A percentile compares a stretch with the other conserved stretches of the same genome.
Conservation (phyloP, 1,140 invertebrate species). For the Micrasema longulum region DNA sequence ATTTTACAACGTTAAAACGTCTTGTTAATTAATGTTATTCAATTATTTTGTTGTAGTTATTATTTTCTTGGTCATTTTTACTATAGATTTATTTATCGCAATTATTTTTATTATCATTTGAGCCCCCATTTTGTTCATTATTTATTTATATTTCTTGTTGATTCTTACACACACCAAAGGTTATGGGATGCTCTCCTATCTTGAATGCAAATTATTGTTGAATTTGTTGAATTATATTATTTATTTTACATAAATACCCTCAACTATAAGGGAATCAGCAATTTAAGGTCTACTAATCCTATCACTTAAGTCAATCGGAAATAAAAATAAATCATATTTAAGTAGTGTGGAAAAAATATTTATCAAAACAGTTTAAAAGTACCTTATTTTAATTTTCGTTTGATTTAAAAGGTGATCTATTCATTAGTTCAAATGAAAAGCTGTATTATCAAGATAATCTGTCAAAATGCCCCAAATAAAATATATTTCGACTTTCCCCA, state of each 20-base stretch:
- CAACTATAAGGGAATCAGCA: neutral
- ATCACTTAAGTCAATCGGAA: neutral
- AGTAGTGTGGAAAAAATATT: too few relatives aligned
- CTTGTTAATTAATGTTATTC: conserved; percentile 52
- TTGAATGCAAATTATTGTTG: conserved; percentile 37
- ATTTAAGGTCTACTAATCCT: conserved; percentile 16
- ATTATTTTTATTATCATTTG: conserved; percentile 48
- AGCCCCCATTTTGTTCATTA: conserved; percentile 31
- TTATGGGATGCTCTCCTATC: conserved; percentile 38
- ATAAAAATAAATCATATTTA: too few relatives aligned
- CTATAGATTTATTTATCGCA: conserved; percentile 25
- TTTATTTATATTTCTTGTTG: conserved; percentile 48
- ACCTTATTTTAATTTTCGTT: too few relatives aligned
- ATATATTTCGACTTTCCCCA: too few relatives aligned
- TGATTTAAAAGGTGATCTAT: neutral
- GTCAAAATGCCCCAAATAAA: too few relatives aligned
- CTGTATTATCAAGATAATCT: too few relatives aligned
- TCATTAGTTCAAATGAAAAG: too few relatives aligned
- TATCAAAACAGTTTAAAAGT: too few relatives aligned
- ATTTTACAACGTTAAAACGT: conserved; percentile 55
- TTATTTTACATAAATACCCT: conserved; percentile 15
- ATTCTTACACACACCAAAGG: conserved; percentile 51
- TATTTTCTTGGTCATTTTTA: conserved; percentile 45
- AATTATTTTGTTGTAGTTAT: conserved; percentile 51
- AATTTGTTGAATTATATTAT: conserved; percentile 39